These are phyloP conservation scores for Solenodon paradoxus DNA, from an alignment of 2,113 vertebrate genomes.

Conservation along the genomic window DNA sequence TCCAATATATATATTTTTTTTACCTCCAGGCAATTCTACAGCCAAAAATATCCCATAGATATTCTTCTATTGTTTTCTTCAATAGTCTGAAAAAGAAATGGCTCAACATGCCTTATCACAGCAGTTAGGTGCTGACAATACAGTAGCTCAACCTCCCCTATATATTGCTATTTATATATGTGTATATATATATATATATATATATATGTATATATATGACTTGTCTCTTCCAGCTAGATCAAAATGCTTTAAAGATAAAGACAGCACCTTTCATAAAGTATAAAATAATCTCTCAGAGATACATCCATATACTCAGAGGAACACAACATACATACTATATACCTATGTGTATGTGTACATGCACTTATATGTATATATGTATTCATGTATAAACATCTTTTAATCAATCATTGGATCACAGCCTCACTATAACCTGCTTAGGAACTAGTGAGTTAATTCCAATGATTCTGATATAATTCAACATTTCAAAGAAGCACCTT, in stretches of 20 bases:
- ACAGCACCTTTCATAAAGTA: background rate
- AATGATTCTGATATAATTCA: constrained; percentile 13
- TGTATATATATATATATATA: background rate
- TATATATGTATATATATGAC: background rate
- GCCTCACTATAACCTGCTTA: background rate
- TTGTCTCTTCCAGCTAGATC: background rate
- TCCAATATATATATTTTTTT: background rate
- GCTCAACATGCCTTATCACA: background rate
- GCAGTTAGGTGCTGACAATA: background rate
- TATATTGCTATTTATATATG: background rate
- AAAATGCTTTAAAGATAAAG: constrained; percentile 13
- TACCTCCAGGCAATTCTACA: background rate
- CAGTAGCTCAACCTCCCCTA: background rate
- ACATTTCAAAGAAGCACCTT: background rate
- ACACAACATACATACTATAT: background rate
- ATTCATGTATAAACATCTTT: too few relatives aligned
- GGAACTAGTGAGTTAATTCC: background rate
- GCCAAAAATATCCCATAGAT: background rate
- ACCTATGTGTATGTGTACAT: background rate
- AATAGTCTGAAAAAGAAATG: background rate
- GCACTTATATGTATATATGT: background rate
- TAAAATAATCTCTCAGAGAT: background rate
- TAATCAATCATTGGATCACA: background rate
- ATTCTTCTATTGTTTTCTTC: background rate
- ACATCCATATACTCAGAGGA: background rate